These are phyloP conservation scores for Ethmia dodecea DNA, from an alignment of 2,888 invertebrate genomes.

Conservation along the genomic window DNA sequence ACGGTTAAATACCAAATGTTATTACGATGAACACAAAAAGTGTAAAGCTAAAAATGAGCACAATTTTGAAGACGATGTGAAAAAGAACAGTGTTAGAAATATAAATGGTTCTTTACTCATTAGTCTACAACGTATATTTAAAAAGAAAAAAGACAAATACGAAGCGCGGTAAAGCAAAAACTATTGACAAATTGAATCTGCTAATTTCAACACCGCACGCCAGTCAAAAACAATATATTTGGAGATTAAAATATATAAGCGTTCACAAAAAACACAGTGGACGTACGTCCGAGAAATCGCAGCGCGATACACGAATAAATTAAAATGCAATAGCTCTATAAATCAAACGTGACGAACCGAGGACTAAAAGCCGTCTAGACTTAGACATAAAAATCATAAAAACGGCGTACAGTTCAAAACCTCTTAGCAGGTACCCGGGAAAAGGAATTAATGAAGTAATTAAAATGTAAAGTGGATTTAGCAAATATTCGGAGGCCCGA, in stretches of 20 bases:
- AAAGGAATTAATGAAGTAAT: constrained; percentile 10
- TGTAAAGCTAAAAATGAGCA: constrained; percentile 24
- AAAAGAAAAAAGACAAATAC: constrained; percentile 43
- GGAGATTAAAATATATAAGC: constrained; percentile 24
- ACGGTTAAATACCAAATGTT: constrained; percentile 3
- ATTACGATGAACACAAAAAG: constrained; percentile 20
- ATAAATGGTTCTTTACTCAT: constrained; percentile 54
- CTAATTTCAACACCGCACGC: constrained; percentile 42
- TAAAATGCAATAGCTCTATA: constrained; percentile 27
- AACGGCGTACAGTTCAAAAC: constrained; percentile 29
- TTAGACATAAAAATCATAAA: constrained; percentile 36
- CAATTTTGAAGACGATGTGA: constrained; percentile 25
- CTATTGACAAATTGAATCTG: constrained; percentile 56
- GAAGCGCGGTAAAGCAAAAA: constrained; percentile 49
- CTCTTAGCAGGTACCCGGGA: constrained; percentile 10
- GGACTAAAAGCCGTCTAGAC: constrained; percentile 27
- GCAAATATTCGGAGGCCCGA: constrained; percentile 1
- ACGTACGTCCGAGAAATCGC: constrained; percentile 4
- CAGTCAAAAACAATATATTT: constrained; percentile 32
- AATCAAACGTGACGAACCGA: constrained; percentile 34
- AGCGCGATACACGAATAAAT: constrained; percentile 8
- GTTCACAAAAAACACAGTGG: constrained; percentile 8
- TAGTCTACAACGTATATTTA: constrained; percentile 41
- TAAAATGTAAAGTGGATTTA: constrained; percentile 8
- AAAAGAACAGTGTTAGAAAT: constrained; percentile 39